Evolutionary conservation across 2,888 invertebrate species (phyloP).

Genomic region (Sinentomon sp.): DNA sequence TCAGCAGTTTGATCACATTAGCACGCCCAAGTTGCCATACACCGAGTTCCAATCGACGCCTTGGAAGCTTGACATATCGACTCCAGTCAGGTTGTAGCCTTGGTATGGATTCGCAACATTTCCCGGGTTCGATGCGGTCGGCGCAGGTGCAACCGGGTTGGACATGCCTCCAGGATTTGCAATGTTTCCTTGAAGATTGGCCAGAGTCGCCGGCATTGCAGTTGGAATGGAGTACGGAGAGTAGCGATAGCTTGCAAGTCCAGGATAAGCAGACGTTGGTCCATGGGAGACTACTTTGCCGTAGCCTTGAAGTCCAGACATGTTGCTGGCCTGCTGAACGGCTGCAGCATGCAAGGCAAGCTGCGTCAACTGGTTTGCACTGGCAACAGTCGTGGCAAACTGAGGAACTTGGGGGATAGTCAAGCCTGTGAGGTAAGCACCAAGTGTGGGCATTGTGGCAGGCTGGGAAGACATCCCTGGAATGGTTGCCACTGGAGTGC

Average conservation of each 20-base stretch:
- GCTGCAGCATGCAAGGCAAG: constrained; percentile 7
- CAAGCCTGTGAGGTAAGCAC: too few species aligned
- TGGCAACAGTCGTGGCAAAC: too few species aligned
- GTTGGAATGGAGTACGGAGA: constrained; percentile 14
- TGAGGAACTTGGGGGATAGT: too few species aligned
- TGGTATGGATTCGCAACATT: constrained; percentile 40
- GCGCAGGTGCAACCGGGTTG: constrained; percentile 31
- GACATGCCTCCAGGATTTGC: constrained; percentile 7
- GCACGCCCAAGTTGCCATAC: too few species aligned
- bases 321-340: constrained; percentile 8
- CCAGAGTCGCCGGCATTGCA: too few species aligned
- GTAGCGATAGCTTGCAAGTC: constrained; percentile 15
- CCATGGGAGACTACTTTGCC: constrained; percentile 7
- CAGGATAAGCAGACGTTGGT: constrained; percentile 14
- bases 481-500: too few species aligned
- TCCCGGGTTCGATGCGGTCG: constrained; percentile 27
- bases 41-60: constrained; percentile 71
- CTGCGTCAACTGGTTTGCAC: too few species aligned
- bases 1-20: too few species aligned
- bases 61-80: constrained; percentile 76
- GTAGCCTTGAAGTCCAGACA: constrained; percentile 10
- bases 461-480: too few species aligned
- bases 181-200: constrained; percentile 9
- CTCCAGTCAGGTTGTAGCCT: constrained; percentile 56
- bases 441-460: too few species aligned